Evolutionary conservation across 30 jellyfish, hydroid and myxozoan genomes (phyloP).

Genomic region (Turritopsis rubra): DNA sequence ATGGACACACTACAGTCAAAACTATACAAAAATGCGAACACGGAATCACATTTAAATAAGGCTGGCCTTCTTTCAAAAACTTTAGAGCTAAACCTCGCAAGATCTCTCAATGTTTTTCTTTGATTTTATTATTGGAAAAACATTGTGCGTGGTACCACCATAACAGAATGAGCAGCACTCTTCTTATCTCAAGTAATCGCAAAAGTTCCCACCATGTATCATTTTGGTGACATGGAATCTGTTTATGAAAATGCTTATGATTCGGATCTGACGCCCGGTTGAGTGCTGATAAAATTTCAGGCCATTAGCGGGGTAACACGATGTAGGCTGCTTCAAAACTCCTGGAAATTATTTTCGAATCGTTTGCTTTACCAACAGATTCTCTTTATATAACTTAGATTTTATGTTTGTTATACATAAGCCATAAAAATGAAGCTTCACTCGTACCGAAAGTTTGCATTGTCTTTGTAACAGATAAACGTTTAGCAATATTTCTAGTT

Average conservation of each 20-base stretch:
- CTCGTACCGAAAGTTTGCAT: neutral
- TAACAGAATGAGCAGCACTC: too few species aligned
- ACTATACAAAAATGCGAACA: neutral
- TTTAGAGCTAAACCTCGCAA: too few species aligned
- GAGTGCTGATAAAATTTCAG: neutral
- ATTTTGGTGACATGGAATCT: neutral
- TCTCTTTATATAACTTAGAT: neutral
- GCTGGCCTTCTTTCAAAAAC: too few species aligned
- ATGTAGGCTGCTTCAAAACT: too few species aligned
- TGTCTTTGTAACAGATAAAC: neutral
- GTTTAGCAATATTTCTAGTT: neutral
- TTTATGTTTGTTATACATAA: neutral
- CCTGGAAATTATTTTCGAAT: too few species aligned
- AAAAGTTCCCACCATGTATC: too few species aligned
- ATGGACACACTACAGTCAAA: neutral
- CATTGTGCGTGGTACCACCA: neutral
- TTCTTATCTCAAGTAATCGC: too few species aligned
- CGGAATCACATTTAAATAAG: neutral
- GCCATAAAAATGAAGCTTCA: neutral
- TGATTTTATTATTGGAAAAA: neutral
- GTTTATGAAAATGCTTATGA: neutral
- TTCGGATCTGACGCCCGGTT: neutral
- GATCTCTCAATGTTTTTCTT: too few species aligned
- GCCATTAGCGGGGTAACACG: too few species aligned
- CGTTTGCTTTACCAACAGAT: neutral